Evolutionary conservation across 2,888 invertebrate species (phyloP).

Genomic region (Cordilura impudica): DNA sequence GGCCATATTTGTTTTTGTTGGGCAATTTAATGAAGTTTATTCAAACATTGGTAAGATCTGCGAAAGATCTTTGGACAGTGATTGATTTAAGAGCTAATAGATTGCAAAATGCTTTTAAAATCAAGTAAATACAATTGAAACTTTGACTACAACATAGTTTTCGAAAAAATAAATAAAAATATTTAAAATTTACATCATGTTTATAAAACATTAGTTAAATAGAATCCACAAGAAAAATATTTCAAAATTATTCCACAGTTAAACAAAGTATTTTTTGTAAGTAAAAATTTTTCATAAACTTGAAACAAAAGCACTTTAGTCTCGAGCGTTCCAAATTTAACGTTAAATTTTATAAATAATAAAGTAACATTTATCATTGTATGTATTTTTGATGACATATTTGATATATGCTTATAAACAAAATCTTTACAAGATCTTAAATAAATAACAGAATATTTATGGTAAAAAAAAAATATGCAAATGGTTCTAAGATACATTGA

Average conservation of each 20-base stretch:
- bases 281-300: no score
- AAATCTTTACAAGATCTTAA: not conserved
- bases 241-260: no score
- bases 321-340: no score
- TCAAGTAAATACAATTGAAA: no score
- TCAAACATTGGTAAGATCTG: not conserved
- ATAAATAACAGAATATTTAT: not conserved
- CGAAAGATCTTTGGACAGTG: slow-evolving; percentile 8
- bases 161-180: no score
- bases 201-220: no score
- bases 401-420: not conserved
- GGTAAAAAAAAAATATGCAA: slow-evolving; percentile 16
- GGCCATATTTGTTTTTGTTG: not conserved
- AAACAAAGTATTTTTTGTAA: no score
- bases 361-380: not conserved
- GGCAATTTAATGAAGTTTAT: not conserved
- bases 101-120: not conserved
- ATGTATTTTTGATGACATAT: not conserved
- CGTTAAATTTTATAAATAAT: no score
- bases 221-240: no score
- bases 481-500: not conserved
- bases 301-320: no score
- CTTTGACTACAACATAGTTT: no score
- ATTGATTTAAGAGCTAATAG: slow-evolving; percentile 12
- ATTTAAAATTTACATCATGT: no score